phyloP scores from a whole-genome alignment of 2,797 vertebrate species.

The Sphenopsis melanotis region DNA sequence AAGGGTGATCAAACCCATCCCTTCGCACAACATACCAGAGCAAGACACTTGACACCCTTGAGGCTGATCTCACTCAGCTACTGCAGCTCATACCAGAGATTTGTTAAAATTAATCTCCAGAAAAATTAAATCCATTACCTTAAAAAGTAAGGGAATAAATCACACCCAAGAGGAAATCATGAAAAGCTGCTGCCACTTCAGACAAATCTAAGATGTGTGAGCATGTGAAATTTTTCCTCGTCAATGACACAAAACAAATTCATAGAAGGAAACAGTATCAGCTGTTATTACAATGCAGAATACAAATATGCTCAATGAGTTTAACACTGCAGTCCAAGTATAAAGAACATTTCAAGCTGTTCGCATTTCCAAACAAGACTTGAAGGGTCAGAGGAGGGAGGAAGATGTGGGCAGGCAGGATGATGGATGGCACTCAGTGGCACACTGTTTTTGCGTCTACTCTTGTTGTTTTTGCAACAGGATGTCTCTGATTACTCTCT shows the following conservation, averaged over 20 bases:
- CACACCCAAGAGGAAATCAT: background rate
- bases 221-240: background rate
- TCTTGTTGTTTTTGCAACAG: conserved; percentile 35
- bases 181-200: background rate
- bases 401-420: background rate
- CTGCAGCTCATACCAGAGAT: background rate
- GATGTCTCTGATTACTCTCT: conserved; percentile 44
- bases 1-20: background rate
- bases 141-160: conserved; percentile 34
- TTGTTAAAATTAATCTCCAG: conserved; percentile 27
- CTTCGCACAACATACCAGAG: background rate
- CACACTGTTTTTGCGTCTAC: conserved; percentile 22
- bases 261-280: background rate
- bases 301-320: background rate
- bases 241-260: background rate
- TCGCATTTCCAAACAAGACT: conserved; percentile 26
- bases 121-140: conserved; percentile 41
- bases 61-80: background rate
- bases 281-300: background rate
- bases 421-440: conserved; percentile 5
- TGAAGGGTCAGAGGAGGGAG: conserved; percentile 1
- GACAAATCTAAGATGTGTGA: background rate
- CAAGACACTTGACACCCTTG: background rate
- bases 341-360: conserved; percentile 30
- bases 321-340: background rate